Evolutionary conservation across 2,888 invertebrate species (phyloP).

Genomic region (Spialia ferax): DNA sequence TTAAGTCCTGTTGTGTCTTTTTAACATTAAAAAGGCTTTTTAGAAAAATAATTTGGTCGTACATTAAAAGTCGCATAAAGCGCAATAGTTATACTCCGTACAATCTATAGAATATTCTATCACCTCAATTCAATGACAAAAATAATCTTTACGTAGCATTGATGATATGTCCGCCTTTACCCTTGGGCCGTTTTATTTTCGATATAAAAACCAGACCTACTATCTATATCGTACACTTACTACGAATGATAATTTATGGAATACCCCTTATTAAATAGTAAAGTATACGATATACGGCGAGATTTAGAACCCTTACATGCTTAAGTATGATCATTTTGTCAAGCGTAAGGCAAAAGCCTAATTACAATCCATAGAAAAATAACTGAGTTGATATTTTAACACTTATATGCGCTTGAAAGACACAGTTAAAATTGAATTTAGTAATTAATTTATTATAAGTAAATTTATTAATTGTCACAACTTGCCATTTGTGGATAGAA

Average conservation of each 20-base stretch:
- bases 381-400: conserved; percentile 33
- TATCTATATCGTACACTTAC: conserved; percentile 24
- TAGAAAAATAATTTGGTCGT: conserved; percentile 51
- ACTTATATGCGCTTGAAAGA: conserved; percentile 12
- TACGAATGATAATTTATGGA: background rate
- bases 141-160: conserved; percentile 51
- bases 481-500: too few species aligned
- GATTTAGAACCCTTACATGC: conserved; percentile 31
- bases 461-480: background rate
- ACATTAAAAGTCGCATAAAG: conserved; percentile 38
- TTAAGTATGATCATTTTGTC: conserved; percentile 31
- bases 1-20: background rate
- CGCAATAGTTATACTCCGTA: conserved; percentile 46
- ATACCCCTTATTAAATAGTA: conserved; percentile 2
- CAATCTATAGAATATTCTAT: conserved; percentile 69
- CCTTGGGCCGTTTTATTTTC: conserved; percentile 51
- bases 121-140: conserved; percentile 60
- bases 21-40: conserved; percentile 33
- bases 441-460: background rate
- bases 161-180: conserved; percentile 70
- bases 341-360: conserved; percentile 39
- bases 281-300: conserved; percentile 22
- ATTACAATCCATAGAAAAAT: conserved; percentile 40
- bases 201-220: conserved; percentile 29
- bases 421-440: background rate